Conservation (phyloP, 2,797 vertebrate genomes). For the Balearica regulorum region DNA sequence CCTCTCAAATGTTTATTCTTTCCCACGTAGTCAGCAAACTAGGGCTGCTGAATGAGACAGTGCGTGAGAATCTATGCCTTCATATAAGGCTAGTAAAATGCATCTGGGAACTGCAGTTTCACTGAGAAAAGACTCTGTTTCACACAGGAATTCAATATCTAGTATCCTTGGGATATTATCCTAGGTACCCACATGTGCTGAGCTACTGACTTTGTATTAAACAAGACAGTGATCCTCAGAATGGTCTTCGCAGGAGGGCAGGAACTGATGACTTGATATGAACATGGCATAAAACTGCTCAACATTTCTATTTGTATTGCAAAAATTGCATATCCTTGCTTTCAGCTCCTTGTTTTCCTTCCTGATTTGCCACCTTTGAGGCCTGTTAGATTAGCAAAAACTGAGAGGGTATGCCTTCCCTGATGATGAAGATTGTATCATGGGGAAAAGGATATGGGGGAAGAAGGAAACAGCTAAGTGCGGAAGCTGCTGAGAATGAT, state of each 20-base stretch:
- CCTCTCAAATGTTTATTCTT: not conserved
- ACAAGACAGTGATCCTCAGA: not conserved
- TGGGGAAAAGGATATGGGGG: not conserved
- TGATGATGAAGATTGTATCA: not conserved
- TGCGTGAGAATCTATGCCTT: not conserved
- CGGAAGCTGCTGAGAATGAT: not conserved
- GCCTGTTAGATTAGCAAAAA: not conserved
- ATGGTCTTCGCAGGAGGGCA: not conserved
- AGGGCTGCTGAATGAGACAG: not conserved
- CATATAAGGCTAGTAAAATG: not conserved
- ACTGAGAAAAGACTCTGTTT: not conserved
- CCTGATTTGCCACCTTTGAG: not conserved
- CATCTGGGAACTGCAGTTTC: not conserved
- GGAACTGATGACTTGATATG: not conserved
- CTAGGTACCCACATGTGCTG: not conserved
- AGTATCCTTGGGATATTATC: not conserved
- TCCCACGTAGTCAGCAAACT: not conserved
- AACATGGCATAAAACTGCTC: not conserved
- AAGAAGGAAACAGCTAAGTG: not conserved
- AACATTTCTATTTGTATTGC: not conserved
- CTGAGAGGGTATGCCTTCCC: not conserved
- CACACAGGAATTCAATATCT: not conserved
- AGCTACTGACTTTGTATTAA: not conserved
- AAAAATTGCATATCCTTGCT: not conserved
- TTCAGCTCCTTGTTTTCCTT: not conserved